Base-by-base conservation (phyloP, 2,888 invertebrate genomes). In the Biston betularia region DNA sequence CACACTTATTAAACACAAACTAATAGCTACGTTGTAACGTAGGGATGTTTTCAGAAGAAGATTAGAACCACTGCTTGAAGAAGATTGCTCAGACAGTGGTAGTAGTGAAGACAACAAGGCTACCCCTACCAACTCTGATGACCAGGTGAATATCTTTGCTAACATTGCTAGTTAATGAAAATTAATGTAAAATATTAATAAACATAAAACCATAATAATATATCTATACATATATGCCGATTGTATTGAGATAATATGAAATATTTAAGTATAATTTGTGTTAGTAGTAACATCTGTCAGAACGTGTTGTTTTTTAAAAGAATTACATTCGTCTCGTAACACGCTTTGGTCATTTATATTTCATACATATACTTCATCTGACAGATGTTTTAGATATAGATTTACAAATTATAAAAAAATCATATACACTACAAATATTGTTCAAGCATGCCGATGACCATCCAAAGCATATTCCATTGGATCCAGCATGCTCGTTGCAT, bases 21-120 rank as follows among this genome's bases (percentile, higher is more conserved):
- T 77, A 76, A 88, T 85, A 69, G 24, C 69, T 73, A 73, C 68
- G 65, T 66, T 74, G 79, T 77, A 73, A 81, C 73, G 69, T 82
- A 93, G 93, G 88, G 93, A 93, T 85, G 90, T 94, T 79, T 94
- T 94, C 85, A 95, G 96, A 86, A 94, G 97, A 88, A 95, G 97
- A 76, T 89, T 97, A 81, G 97, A 97, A 85, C 97, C 97, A 57
- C 94, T 97, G 7, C 95, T 97, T 73, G 97, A 97, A 89, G 97
- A 97, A 89, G 97, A 97, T 40, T 95, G 95, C 69, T 96, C 97
- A 24, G 96, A 96, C 80, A 96, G 95, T 75, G 90, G 82, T 65
- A 92, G 92, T 63, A 92, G 92, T 61, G 91, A 92, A 77, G 90
- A 93, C 66, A 91, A 93, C 76, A 94, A 93, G 65, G 87, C 90